Evolutionary conservation across 2,113 vertebrate species (phyloP).

Genomic region (Salvator merianae): DNA sequence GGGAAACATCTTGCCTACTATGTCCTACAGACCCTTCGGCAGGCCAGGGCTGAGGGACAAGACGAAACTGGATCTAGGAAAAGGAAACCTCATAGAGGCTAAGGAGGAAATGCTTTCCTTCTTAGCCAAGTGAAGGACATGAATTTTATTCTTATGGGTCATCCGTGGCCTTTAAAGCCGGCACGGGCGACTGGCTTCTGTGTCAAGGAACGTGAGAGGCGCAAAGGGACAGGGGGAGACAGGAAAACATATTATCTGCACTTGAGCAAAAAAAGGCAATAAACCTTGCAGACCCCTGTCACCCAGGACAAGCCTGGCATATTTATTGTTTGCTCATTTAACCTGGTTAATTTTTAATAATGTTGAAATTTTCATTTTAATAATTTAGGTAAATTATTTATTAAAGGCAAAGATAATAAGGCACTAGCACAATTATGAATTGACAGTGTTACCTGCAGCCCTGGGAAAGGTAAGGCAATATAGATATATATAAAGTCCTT

Average conservation of each 20-base stretch:
- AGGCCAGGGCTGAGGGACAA: background rate
- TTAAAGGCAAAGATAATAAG: conserved; percentile 74
- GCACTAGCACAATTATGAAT: conserved; percentile 77
- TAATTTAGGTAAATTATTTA: conserved; percentile 84
- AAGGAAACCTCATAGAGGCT: background rate
- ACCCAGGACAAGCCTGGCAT: conserved; percentile 66
- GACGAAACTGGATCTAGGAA: background rate
- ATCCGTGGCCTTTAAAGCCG: background rate
- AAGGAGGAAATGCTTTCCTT: background rate
- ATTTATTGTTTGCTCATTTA: conserved; percentile 81
- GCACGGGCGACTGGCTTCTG: background rate
- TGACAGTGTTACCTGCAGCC: conserved; percentile 74
- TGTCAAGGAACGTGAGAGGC: conserved; percentile 15
- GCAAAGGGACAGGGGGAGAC: conserved; percentile 1
- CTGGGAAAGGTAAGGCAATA: conserved; percentile 72
- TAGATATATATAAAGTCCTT: conserved; percentile 65
- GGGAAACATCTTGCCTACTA: background rate
- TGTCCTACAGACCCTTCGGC: too few species aligned
- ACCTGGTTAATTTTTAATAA: conserved; percentile 84
- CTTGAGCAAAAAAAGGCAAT: conserved; percentile 64
- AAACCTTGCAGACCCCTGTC: conserved; percentile 62
- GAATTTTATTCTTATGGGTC: background rate
- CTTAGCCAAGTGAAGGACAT: background rate
- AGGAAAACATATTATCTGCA: background rate
- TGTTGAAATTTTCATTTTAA: conserved; percentile 84